Base-by-base conservation (phyloP, 2,113 vertebrate species). In the Panthera uncia region DNA sequence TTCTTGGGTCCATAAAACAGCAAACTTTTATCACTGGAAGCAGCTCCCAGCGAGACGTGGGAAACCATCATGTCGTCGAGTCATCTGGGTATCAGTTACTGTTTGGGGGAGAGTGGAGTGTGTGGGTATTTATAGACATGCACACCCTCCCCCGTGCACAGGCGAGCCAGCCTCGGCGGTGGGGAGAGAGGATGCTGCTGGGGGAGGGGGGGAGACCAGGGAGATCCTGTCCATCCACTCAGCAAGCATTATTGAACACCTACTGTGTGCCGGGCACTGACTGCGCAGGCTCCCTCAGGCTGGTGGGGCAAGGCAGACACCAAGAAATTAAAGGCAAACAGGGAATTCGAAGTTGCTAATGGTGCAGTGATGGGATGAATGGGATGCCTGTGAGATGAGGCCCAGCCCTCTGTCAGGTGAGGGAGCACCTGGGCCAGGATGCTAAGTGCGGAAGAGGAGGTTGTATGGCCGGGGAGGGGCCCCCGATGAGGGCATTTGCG, bases 31-130 rank as follows among this genome's bases (percentile, higher is more conserved):
- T 97, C 63, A 27, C 96, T 33, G 91, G 95, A 98, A 93, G 98
- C 97, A 98, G 98, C 97, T 98, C 98, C 95, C 96, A 97, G 95
- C 97, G 81, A 97, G 98, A 98, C 45, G 38, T 83, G 98, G 97
- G 98, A 96, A 98, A 97, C 97, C 89, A 91, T 80, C 94, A 84
- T 95, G 95, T 97, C 83, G 41, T 87, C 85, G 13, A 95, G 91
- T 98, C 98, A 96, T 97, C 98, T 97, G 98, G 94, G 97, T 98
- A 83, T 76, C 95, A 95, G 89, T 97, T 98, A 95, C 95, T 96
- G 61, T 98, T 92, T 94, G 83, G 94, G 83, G 98, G 55, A 97
- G 96, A 95, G 50, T 18, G 71, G 65, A 81, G 0, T 0, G 52
- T 83, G 87, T 71, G 88, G 95, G 82, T 94, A 41, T 87, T 14